Evolutionary conservation across 1,140 invertebrate genomes (phyloP), one percentile per base, ranked within the genome.

Genomic region (Spodoptera frugiperda): DNA sequence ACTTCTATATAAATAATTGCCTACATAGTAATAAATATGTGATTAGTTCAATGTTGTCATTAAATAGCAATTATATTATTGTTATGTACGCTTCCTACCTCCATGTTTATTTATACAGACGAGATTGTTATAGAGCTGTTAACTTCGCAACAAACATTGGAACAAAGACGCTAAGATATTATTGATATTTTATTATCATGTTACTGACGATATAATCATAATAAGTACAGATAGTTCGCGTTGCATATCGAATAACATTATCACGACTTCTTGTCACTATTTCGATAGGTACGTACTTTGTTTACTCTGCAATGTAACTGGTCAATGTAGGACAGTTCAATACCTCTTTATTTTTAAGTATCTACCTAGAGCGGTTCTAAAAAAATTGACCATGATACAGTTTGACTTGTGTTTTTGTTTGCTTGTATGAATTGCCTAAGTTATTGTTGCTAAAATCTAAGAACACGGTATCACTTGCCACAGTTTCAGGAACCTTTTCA

Each of bases 181-280:
- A 33, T 33, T 53, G 65, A 63, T 67, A 67, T 53, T 68, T 39
- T 53, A 68, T 68, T 53, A 53, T 68, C 46, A 33, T n/a, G 48
- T 49, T 25, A 49, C 48, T 15, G 49, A 33, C 48, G 65, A 68
- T 68, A 68, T 53, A 68, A 68, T 68, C 48, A 33, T 33, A 53
- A 51, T 10, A 30, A 19, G 10, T 68, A 4, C 49, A 25, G 14
- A 21, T 68, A 53, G n/a, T 65, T 68, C 8, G 25, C 15, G n/a
- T 44, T 49, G 49, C 21, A 10, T 57, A 57, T 57, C 17, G 53
- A 57, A 72, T 57, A 73, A 59, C 70, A 17, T n/a, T 73, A 73
- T 73, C 49, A 49, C 68, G 30, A 70, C 25, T 33, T 17, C 48
- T 39, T 53, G 49, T 70, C 5, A 33, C 14, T 30, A 70, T 17